A percentile compares a stretch with the other conserved stretches of the same genome.
phyloP scores from a whole-genome alignment of 1,140 invertebrate genomes.

The Drosophila simulans region DNA sequence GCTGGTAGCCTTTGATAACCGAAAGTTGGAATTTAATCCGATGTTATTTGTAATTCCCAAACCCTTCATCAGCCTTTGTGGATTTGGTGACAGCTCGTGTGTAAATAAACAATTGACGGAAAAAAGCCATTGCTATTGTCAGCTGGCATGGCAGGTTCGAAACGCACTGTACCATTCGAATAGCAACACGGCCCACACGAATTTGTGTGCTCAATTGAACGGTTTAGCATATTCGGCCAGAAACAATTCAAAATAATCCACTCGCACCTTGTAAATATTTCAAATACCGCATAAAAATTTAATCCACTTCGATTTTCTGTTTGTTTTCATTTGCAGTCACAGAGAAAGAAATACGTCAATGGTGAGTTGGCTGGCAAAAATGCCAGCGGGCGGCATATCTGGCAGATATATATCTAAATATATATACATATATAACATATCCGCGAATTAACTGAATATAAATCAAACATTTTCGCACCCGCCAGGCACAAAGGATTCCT shows the following conservation, averaged over 20 bases:
- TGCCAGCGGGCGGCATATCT: neutral
- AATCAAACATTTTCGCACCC: conserved; percentile 40
- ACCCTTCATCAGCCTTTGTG: too few species aligned
- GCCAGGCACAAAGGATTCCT: conserved; percentile 97
- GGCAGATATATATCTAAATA: too few species aligned
- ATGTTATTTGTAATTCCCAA: neutral
- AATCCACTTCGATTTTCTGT: conserved; percentile 46
- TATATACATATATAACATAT: neutral
- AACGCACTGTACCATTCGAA: conserved; percentile 18
- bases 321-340: conserved; percentile 88
- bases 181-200: neutral
- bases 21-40: neutral
- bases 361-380: conserved; percentile 87
- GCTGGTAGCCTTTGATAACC: neutral
- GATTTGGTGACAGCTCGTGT: neutral
- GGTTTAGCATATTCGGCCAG: neutral
- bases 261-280: conserved; percentile 51
- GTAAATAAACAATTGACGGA: neutral
- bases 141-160: neutral
- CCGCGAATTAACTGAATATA: neutral
- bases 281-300: conserved; percentile 39
- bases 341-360: conserved; percentile 94
- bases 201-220: conserved; percentile 2
- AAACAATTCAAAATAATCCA: conserved; percentile 23
- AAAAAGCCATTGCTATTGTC: conserved; percentile 5